Base-by-base conservation (phyloP, 2,888 invertebrate species). In the Tenthredo amoena region DNA sequence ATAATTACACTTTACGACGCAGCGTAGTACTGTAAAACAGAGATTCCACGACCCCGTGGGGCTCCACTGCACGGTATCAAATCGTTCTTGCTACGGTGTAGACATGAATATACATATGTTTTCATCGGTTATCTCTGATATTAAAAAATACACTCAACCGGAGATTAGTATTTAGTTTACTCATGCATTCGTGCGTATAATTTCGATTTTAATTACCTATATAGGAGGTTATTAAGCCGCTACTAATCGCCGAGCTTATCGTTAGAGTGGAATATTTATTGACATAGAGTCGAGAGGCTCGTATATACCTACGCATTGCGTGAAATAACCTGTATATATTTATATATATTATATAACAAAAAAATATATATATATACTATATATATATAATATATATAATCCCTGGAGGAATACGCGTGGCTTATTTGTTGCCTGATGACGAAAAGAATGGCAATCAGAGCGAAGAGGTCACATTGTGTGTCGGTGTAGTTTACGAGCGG, bases 361-460 rank as follows among this genome's bases (percentile, higher is more conserved):
- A 31, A 12, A 65, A 68, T 6, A 15, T 68, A 68, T 7, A 34
- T 34, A 34, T 34, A 65, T 21, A 62, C n/a, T 2, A 6, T 62
- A 26, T 4, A 62, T 26, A 62, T 6, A 10, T 26, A 10, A 10
- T 37, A 21, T 9, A 37, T 71, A 65, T 31, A 68, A 15, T 76
- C 34, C n/a, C 74, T 43, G 74, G 34, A 18, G 31, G 43, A 55
- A 21, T n/a, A 77, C 40, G 21, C 12, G 58, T 15, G 62, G 55
- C 21, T 40, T 84, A 62, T 58, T 86, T 76, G 86, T 65, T 84
- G 26, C 37, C 47, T 47, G 77, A 81, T 71, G 84, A 77, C 58
- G 71, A 87, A 89, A 89, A 91, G 89, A 91, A 91, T 91, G 88
- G 89, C 89, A 91, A 91, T 92, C 91, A 90, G 89, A 86, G 88